These are phyloP conservation scores for Cistogaster globosa DNA, from an alignment of 2,888 invertebrate genomes.

Conservation along the genomic window DNA sequence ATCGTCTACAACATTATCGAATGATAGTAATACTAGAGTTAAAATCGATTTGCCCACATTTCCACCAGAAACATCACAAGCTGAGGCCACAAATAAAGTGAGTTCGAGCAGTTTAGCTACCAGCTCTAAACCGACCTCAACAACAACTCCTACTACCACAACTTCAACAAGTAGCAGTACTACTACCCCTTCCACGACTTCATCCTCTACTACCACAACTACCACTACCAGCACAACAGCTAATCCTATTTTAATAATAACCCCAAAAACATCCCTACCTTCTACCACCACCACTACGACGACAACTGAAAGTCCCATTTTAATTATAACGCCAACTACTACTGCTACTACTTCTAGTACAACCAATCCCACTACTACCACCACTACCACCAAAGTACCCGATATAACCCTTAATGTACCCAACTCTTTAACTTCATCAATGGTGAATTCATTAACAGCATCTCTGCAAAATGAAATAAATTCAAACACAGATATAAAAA, in stretches of 20 bases:
- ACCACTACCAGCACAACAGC: constrained; percentile 56
- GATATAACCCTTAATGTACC: constrained; percentile 54
- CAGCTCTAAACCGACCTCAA: constrained; percentile 61
- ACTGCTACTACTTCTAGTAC: constrained; percentile 36
- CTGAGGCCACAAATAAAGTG: constrained; percentile 75
- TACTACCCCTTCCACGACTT: constrained; percentile 62
- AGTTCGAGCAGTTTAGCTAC: constrained; percentile 74
- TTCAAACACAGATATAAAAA: constrained; percentile 32
- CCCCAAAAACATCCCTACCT: constrained; percentile 49
- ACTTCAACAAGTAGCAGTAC: constrained; percentile 65
- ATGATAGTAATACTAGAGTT: constrained; percentile 83
- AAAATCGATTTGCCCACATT: constrained; percentile 87
- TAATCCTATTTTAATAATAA: constrained; percentile 60
- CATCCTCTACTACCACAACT: constrained; percentile 63
- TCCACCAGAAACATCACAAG: constrained; percentile 83
- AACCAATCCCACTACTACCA: constrained; percentile 1
- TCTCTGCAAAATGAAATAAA: constrained; percentile 56
- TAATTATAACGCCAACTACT: constrained; percentile 47
- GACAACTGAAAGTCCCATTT: constrained; percentile 60
- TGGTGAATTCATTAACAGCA: constrained; percentile 60
- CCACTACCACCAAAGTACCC: constrained; percentile 24
- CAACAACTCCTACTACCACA: constrained; percentile 58
- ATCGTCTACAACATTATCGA: constrained; percentile 72
- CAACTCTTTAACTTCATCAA: constrained; percentile 63
- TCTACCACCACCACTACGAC: constrained; percentile 57